Conservation (phyloP, 2,113 vertebrate genomes). For the Muntiacus muntjak region DNA sequence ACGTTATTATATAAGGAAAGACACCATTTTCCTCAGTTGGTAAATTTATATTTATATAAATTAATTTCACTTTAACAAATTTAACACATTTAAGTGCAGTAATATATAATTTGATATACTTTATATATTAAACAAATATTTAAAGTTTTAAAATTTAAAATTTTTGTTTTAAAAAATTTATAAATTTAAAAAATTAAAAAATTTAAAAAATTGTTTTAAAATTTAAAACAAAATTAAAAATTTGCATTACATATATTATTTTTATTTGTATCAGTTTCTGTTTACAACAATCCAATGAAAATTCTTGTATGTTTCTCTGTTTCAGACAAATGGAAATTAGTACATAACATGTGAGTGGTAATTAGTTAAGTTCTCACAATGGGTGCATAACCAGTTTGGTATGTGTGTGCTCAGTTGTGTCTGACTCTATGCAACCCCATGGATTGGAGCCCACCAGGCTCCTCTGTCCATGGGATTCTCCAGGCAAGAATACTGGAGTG, state of each 20-base stretch:
- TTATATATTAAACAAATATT: neutral
- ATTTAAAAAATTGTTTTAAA: too few relatives aligned
- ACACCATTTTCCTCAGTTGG: neutral
- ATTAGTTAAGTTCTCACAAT: neutral
- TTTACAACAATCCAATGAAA: neutral
- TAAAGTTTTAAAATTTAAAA: too few relatives aligned
- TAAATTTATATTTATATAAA: neutral
- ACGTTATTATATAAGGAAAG: neutral
- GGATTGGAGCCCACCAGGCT: neutral
- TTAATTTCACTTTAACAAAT: neutral
- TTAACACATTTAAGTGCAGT: neutral
- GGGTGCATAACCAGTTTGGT: neutral
- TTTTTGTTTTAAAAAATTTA: too few relatives aligned
- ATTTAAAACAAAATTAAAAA: too few relatives aligned
- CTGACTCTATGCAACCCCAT: accelerated
- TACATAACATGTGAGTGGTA: neutral
- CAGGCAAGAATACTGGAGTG: neutral
- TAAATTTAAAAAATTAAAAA: too few relatives aligned
- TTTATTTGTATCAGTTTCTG: neutral
- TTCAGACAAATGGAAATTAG: neutral
- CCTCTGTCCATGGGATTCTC: neutral
- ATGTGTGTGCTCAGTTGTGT: neutral
- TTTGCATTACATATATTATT: neutral
- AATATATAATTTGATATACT: neutral
- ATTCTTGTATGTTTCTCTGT: neutral